Base-by-base conservation (phyloP, 2,888 invertebrate genomes). In the Xestia xanthographa region DNA sequence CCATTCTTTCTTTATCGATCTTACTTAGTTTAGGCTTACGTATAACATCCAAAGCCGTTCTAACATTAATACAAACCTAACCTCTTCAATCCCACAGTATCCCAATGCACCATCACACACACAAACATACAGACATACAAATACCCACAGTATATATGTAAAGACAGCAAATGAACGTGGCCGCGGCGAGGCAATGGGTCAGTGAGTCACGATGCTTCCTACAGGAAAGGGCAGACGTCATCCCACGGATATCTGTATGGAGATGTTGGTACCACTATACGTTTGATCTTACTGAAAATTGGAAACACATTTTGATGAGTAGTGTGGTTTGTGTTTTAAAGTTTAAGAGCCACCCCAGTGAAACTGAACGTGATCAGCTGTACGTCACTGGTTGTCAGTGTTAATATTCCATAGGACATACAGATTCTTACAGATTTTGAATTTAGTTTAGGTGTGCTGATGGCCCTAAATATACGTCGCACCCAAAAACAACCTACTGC, bases 191-290 rank as follows among this genome's bases (percentile, higher is more conserved):
- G 91, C 93, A 95, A 90, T 95, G 92, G 95, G 95, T 95, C 94
- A 95, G 91, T 94, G 91, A 94, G 95, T 87, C 94, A 91, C 89
- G 85, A 91, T 91, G 94, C 92, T 93, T 94, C 95, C 95, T 95
- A 88, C 93, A 93, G 95, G 94, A 95, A 94, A 94, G 94, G 94
- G 92, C 94, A 93, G 83, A 80, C 88, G 90, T 88, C 89, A 88
- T 87, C 87, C 86, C 86, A 86, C 83, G 73, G 69, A 62, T 70
- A 76, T 85, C 17, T 77, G 65, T 69, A 84, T 78, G 76, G 90
- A 90, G 90, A 71, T 87, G 89, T 48, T 89, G 86, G 77, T 82
- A 91, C 90, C 77, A 60, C 65, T 56, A 29, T 56, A 17, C 26
- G 26, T 29, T 56, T 26, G 17, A 26, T 56, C 5, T n/a, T 53